Base-by-base conservation (phyloP, 2,113 vertebrate genomes). In the Mastomys natalensis region DNA sequence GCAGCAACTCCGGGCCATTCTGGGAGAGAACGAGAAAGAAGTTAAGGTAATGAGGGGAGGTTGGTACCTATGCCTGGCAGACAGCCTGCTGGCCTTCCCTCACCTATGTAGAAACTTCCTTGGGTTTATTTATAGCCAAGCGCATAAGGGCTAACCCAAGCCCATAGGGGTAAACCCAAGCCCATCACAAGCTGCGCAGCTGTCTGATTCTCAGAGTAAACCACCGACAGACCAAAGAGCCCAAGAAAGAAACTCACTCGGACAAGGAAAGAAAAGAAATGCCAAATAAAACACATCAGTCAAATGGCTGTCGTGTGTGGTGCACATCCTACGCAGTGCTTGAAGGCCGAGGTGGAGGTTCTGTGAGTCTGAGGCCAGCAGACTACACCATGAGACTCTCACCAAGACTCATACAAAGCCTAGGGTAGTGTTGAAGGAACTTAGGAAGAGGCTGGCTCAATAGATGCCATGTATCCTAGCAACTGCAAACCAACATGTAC, bases 1-100 rank as follows among this genome's bases (percentile, higher is more conserved):
- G 99, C 82, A 99, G 99, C 95, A 99, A 95, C 96, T 99, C 99
- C 0, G 99, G 99, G 29, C 99, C 99, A 1, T 99, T 99, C 99
- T 99, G 97, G 94, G 94, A 95, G 22, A 81, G 1, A 51, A 80
- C 0, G 55, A 64, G 24, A 93, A 22, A 11, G 11, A 10, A 64
- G 53, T 43, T 10, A 7, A 31, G 34, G 91, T n/a, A 29, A 9
- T 43, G 17, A 19, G 5, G 48, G n/a, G 93, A 58, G 40, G 37
- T 45, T 51, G 34, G 22, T 10, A 55, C 45, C n/a, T 19, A 40
- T 34, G 68, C 19, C 89, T 21, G 2, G 51, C 0, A 9, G 37
- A 16, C 70, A 29, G 2, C 2, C 22, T 51, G 19, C 53, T 12
- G 40, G 51, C 2, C 53, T 10, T 60, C 5, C 40, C 34, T 81